A percentile compares a stretch with the other conserved stretches of the same genome.
Conservation (phyloP, 2,888 invertebrate genomes). For the Standfussiana lucernea region DNA sequence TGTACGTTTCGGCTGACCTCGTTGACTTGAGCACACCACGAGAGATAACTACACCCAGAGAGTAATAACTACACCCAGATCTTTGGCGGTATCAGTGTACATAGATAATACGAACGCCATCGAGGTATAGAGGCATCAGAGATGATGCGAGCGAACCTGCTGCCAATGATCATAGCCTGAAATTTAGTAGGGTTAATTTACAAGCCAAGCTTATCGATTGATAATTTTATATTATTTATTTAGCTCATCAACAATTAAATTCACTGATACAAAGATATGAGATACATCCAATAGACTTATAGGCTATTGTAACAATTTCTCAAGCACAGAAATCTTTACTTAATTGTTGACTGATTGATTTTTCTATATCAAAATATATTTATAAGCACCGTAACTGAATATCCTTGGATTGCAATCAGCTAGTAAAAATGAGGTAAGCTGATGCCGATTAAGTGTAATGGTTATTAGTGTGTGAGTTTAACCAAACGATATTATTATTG, state of each 20-base stretch:
- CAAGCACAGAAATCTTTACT: not conserved
- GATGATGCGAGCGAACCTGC: too few species aligned
- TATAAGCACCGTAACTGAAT: not conserved
- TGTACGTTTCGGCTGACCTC: too few species aligned
- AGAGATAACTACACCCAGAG: too few species aligned
- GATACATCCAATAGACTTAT: not conserved
- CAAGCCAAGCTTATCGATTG: too few species aligned
- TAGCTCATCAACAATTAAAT: not conserved
- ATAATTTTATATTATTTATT: too few species aligned
- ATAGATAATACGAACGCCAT: too few species aligned
- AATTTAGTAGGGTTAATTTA: too few species aligned
- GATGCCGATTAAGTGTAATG: not conserved
- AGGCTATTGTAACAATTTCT: not conserved
- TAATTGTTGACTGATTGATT: not conserved
- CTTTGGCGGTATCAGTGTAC: too few species aligned
- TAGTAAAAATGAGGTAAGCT: not conserved
- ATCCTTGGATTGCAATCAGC: not conserved
- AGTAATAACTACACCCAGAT: too few species aligned
- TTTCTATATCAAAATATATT: not conserved
- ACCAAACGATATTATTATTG: not conserved
- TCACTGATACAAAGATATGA: not conserved
- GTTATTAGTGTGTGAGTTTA: not conserved
- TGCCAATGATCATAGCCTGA: too few species aligned
- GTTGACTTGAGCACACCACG: too few species aligned
- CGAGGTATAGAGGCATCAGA: too few species aligned